These are phyloP conservation scores for Thunnus albacares DNA, from an alignment of 2,797 vertebrate species.

Conservation along the genomic window DNA sequence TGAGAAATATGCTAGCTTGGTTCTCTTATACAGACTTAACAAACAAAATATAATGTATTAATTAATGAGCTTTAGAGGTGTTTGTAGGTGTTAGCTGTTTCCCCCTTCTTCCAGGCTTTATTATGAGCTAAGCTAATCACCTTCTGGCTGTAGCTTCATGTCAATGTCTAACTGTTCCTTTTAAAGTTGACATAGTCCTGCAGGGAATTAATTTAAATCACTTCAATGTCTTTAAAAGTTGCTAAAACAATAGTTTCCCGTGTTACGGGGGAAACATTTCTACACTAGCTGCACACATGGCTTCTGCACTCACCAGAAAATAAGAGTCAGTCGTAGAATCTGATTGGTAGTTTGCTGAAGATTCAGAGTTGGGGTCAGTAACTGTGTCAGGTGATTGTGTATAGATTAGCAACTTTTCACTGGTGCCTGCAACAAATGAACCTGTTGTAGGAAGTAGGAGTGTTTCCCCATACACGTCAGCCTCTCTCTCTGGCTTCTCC, in stretches of 20 bases:
- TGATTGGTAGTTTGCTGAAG: constrained; percentile 71
- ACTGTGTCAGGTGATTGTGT: constrained; percentile 58
- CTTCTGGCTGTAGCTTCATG: background rate
- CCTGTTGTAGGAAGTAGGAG: constrained; percentile 18
- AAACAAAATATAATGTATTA: background rate
- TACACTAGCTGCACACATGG: background rate
- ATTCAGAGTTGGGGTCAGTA: constrained; percentile 55
- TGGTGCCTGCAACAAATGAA: constrained; percentile 51
- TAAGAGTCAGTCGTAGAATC: constrained; percentile 70
- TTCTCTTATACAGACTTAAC: too few species aligned
- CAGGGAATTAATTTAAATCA: too few species aligned
- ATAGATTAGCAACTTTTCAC: constrained; percentile 22
- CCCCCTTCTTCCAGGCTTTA: background rate
- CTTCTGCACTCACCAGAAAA: constrained; percentile 81
- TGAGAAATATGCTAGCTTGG: too few species aligned
- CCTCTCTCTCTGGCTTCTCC: constrained; percentile 46
- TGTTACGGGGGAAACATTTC: background rate
- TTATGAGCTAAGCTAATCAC: background rate
- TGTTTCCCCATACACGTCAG: constrained; percentile 28
- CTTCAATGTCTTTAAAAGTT: too few species aligned
- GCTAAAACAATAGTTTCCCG: background rate
- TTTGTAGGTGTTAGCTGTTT: background rate
- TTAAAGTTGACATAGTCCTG: background rate
- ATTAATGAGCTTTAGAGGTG: too few species aligned
- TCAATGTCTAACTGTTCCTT: background rate